Evolutionary conservation across 2,888 invertebrate species (phyloP).

Genomic region (Nowickia ferox): DNA sequence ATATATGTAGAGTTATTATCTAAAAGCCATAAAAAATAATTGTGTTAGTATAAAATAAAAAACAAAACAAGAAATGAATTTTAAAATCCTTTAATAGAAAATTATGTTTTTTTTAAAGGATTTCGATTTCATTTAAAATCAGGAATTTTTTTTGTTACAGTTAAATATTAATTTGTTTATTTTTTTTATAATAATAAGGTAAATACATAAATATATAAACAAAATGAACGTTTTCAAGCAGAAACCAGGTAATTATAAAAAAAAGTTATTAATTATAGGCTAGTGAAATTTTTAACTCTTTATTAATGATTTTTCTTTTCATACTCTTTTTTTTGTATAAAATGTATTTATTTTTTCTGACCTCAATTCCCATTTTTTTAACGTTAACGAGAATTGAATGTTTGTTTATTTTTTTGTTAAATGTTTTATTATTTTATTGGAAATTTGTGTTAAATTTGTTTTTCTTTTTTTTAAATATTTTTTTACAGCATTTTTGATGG

Average conservation of each 20-base stretch:
- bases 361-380: neutral
- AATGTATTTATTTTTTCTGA: constrained; percentile 15
- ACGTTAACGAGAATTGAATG: constrained; percentile 20
- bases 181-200: constrained; percentile 61
- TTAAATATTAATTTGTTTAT: constrained; percentile 65
- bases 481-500: constrained; percentile 58
- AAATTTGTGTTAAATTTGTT: constrained; percentile 29
- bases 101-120: constrained; percentile 1
- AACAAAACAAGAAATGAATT: constrained; percentile 36
- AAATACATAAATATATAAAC: constrained; percentile 34
- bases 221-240: constrained; percentile 71
- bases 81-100: constrained; percentile 37
- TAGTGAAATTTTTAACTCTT: constrained; percentile 64
- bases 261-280: constrained; percentile 63
- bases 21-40: constrained; percentile 62
- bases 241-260: constrained; percentile 65
- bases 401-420: constrained; percentile 52
- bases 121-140: constrained; percentile 56
- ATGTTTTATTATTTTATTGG: constrained; percentile 46
- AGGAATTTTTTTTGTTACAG: constrained; percentile 69
- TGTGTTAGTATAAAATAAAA: constrained; percentile 43
- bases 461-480: constrained; percentile 28
- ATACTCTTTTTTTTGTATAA: neutral
- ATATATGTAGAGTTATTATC: constrained; percentile 25
- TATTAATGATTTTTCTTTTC: neutral